These are phyloP conservation scores for Machimus rusticus DNA, from an alignment of 2,888 invertebrate species.

Conservation along the genomic window DNA sequence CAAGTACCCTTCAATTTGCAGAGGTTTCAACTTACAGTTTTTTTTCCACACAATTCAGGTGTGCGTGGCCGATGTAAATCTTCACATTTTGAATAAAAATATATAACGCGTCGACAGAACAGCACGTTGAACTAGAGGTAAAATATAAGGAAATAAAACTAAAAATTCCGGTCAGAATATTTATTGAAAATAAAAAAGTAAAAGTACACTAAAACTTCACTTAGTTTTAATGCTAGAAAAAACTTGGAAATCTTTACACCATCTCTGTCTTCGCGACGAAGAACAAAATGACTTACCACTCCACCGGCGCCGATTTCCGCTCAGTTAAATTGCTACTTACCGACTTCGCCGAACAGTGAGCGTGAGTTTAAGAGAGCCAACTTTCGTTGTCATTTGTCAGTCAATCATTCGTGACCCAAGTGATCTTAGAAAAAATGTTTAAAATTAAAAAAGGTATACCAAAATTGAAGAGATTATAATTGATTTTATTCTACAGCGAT, in stretches of 20 bases:
- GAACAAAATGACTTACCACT: not conserved
- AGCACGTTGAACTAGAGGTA: not conserved
- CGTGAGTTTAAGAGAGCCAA: not conserved
- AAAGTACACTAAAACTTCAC: not conserved
- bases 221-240: not conserved
- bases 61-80: too few relatives aligned
- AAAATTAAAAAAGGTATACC: slow-evolving; percentile 32
- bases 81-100: not conserved
- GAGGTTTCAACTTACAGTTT: not conserved
- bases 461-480: slow-evolving; percentile 1
- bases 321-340: not conserved
- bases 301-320: not conserved
- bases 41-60: too few relatives aligned
- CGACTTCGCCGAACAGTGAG: not conserved
- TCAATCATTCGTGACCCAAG: slow-evolving; percentile 25
- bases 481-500: slow-evolving; percentile 14
- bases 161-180: not conserved
- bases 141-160: not conserved
- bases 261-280: not conserved
- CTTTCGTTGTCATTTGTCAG: slow-evolving; percentile 14
- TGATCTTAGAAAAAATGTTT: slow-evolving; percentile 33
- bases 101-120: not conserved
- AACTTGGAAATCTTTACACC: not conserved
- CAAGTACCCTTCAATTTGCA: not conserved
- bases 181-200: not conserved